Percentiles rank a stretch among this genome's conserved stretches.
phyloP scores from a whole-genome alignment of 2,888 invertebrate species.

The Meteorus cinctellus region DNA sequence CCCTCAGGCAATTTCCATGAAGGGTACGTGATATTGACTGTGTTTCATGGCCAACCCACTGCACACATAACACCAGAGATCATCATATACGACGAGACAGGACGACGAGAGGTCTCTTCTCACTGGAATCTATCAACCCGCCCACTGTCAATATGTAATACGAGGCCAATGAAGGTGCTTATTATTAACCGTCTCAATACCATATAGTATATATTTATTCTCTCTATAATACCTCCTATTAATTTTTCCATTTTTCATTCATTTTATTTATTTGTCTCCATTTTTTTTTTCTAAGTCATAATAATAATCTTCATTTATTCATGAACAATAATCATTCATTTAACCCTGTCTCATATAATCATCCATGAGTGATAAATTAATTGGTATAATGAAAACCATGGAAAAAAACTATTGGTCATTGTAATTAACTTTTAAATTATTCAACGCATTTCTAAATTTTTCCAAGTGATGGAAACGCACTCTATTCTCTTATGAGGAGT shows the following conservation, averaged over 20 bases:
- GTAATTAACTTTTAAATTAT: too few relatives aligned
- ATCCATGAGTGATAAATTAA: too few relatives aligned
- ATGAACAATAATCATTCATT: neutral
- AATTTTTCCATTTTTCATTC: slow-evolving; percentile 1
- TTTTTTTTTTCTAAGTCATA: neutral
- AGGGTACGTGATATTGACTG: slow-evolving; percentile 35
- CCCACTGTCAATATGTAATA: slow-evolving; percentile 51
- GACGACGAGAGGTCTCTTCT: slow-evolving; percentile 29
- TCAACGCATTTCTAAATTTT: too few relatives aligned
- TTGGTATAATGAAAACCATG: too few relatives aligned
- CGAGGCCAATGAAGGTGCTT: slow-evolving; percentile 46
- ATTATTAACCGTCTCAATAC: slow-evolving; percentile 43
- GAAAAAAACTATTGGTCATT: too few relatives aligned
- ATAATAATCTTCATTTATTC: neutral
- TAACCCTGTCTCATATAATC: neutral
- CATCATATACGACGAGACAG: slow-evolving; percentile 19
- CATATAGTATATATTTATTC: slow-evolving; percentile 27
- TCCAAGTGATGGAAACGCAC: too few relatives aligned
- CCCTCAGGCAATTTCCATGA: slow-evolving; percentile 35
- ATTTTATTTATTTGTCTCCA: neutral
- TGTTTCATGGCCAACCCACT: slow-evolving; percentile 41
- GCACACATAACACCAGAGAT: slow-evolving; percentile 19
- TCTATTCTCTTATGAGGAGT: too few relatives aligned
- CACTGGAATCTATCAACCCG: slow-evolving; percentile 45
- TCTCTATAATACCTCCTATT: slow-evolving; percentile 11